phyloP scores from a whole-genome alignment of 2,113 vertebrate genomes.

The Leucoraja erinaceus region DNA sequence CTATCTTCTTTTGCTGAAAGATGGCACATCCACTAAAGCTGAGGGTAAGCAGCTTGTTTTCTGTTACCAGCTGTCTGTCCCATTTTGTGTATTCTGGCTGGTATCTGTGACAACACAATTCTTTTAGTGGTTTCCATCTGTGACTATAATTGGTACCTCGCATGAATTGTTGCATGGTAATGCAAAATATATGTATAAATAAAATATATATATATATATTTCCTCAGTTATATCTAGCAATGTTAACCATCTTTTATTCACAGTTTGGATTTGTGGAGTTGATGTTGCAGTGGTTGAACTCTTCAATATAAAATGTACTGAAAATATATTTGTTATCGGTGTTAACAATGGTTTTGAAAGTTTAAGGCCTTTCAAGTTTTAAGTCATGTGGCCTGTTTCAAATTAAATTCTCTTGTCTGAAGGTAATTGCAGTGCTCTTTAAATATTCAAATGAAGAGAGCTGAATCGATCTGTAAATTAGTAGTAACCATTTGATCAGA shows the following conservation, averaged over 20 bases:
- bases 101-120: constrained; percentile 37
- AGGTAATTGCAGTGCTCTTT: not conserved
- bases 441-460: not conserved
- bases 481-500: not conserved
- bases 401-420: not conserved
- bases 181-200: constrained; percentile 40
- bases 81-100: constrained; percentile 50
- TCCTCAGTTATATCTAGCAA: constrained; percentile 15
- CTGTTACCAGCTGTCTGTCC: constrained; percentile 59
- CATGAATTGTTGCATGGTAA: constrained; percentile 77
- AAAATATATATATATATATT: constrained; percentile 23
- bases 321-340: not conserved
- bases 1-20: constrained; percentile 81
- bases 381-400: not conserved
- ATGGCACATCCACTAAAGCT: constrained; percentile 84
- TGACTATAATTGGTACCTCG: constrained; percentile 61
- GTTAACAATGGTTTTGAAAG: not conserved
- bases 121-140: constrained; percentile 52
- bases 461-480: not conserved
- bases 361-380: not conserved
- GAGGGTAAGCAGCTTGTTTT: constrained; percentile 89
- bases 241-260: not conserved
- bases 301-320: not conserved
- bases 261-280: not conserved
- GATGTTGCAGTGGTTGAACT: not conserved